phyloP scores from a whole-genome alignment of 2,888 invertebrate genomes.

The Margaritifera margaritifera region DNA sequence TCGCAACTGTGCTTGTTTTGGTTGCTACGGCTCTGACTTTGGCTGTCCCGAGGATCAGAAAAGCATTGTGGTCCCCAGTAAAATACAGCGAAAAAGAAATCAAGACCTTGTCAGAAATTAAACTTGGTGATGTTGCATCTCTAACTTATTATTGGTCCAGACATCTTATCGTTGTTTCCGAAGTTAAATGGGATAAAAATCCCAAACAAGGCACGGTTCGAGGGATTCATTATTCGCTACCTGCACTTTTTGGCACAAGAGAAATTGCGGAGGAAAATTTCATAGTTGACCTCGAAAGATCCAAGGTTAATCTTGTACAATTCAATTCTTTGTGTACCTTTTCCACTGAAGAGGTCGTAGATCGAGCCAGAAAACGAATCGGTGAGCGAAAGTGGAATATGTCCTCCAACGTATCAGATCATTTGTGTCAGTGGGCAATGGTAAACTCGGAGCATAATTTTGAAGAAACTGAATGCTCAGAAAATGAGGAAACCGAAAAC shows the following conservation, averaged over 20 bases:
- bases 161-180: constrained; percentile 8
- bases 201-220: not conserved
- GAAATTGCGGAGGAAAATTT: constrained; percentile 12
- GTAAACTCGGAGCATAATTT: not conserved
- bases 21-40: constrained; percentile 3
- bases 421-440: constrained; percentile 15
- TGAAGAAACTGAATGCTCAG: not conserved
- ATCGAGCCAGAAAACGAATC: constrained; percentile 4
- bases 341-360: not conserved
- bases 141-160: not conserved
- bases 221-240: constrained; percentile 11
- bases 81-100: constrained; percentile 2
- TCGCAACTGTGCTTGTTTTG: constrained; percentile 5
- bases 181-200: not conserved
- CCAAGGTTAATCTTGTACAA: not conserved
- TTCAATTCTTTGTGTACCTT: not conserved
- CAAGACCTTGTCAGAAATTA: not conserved
- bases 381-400: constrained; percentile 7
- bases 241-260: not conserved
- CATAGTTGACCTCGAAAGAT: not conserved
- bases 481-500: not conserved
- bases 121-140: constrained; percentile 6
- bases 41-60: constrained; percentile 8
- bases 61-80: constrained; percentile 12
- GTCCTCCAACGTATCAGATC: not conserved